Evolutionary conservation across 2,113 vertebrate genomes (phyloP), one percentile per base, ranked within the genome.

Genomic region (Crocuta crocuta): DNA sequence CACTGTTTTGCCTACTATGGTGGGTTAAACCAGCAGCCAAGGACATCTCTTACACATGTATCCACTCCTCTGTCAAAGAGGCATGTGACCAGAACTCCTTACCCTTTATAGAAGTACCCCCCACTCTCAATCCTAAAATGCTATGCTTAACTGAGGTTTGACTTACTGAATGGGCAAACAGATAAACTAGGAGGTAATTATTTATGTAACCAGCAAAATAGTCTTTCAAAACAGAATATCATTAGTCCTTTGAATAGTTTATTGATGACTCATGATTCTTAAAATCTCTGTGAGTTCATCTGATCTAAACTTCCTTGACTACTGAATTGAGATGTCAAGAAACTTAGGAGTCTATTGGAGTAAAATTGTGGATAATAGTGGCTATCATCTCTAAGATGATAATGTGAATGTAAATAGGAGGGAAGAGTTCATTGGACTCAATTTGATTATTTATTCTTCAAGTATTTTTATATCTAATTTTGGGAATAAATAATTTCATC

Each of bases 221-320:
- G 66, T 66, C 43, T 88, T 96, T 89, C 35, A 89, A 74, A 91
- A 81, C n/a, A 89, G 65, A 71, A 26, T 66, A 26, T 58, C 28
- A 13, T 17, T 35, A 24, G 31, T 53, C 21, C 23, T 89, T 88
- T 61, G 45, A 83, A 53, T 61, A 73, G 28, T 65, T 97, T 93
- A 73, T 70, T 73, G 48, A 84, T 93, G 70, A 95, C 8, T 23
- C 5, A 61, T 68, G 76, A 15, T 91, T 71, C n/a, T 53, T 80
- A 94, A 95, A 95, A 35, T 93, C 66, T 63, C 70, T 93, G 13
- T 81, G 33, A 92, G 10, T 88, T 88, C 70, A 92, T 9, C 19
- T 86, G 48, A 78, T 68, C 31, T 33, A 91, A 96, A 87, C 82
- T 3, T 96, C 48, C 90, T 87, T 93, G 65, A 50, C 10, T 9